Percentiles rank a stretch among this genome's conserved stretches.
Evolutionary conservation across 2,797 vertebrate species (phyloP).

Genomic region (Sylvia borin): DNA sequence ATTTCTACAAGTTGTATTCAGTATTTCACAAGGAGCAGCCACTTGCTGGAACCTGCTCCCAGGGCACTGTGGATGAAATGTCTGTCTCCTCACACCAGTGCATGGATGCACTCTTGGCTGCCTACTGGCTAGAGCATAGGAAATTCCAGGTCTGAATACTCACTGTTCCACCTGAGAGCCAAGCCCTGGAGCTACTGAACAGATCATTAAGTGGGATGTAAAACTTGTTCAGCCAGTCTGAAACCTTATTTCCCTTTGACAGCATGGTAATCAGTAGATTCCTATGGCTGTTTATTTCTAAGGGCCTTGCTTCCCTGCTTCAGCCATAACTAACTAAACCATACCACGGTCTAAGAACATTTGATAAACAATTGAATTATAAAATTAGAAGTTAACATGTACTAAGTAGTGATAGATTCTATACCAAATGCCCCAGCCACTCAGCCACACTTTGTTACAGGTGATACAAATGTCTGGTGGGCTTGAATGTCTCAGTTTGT

Average conservation of each 20-base stretch:
- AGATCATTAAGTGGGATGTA: background rate
- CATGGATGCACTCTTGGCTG: background rate
- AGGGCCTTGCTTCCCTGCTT: background rate
- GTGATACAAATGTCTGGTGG: background rate
- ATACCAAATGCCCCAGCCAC: background rate
- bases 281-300: background rate
- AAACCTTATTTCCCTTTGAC: background rate
- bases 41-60: background rate
- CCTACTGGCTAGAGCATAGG: background rate
- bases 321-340: background rate
- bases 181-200: background rate
- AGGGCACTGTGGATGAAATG: background rate
- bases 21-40: background rate
- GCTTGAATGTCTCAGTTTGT: background rate
- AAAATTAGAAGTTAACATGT: background rate
- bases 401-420: background rate
- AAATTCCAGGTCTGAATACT: background rate
- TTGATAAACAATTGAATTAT: background rate
- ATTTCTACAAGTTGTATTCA: background rate
- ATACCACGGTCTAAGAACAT: background rate
- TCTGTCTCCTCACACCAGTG: accelerated
- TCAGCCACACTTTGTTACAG: accelerated
- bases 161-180: background rate
- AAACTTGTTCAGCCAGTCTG: conserved; percentile 9
- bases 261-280: background rate